Evolutionary conservation across 2,113 vertebrate genomes (phyloP).

Genomic region (Sylvia atricapilla): DNA sequence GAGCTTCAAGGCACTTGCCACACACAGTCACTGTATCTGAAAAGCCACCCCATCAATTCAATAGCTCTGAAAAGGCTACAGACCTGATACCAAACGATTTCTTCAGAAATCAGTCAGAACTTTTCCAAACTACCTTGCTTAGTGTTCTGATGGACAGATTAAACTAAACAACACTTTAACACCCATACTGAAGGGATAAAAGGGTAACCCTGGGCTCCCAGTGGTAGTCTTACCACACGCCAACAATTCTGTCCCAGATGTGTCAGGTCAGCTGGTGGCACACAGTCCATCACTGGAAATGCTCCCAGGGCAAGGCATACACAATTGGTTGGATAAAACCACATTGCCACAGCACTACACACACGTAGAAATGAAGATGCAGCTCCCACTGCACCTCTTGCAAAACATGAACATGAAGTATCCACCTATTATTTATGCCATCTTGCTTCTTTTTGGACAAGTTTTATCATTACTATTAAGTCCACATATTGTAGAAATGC

Average conservation of each 20-base stretch:
- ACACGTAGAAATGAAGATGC: accelerated
- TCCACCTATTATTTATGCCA: not conserved
- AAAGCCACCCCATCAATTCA: not conserved
- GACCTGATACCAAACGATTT: not conserved
- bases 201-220: not conserved
- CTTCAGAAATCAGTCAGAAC: not conserved
- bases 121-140: not conserved
- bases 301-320: not conserved
- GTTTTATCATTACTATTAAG: not conserved
- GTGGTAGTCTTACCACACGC: not conserved
- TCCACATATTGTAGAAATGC: not conserved
- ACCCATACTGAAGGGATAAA: not conserved
- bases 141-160: not conserved
- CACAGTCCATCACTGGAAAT: not conserved
- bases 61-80: not conserved
- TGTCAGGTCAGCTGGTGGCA: not conserved
- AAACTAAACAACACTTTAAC: not conserved
- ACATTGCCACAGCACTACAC: not conserved
- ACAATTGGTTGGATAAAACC: accelerated
- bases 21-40: not conserved
- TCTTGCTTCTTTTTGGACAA: not conserved
- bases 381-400: not conserved
- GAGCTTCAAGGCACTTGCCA: not conserved
- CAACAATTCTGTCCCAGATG: not conserved
- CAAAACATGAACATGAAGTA: not conserved